phyloP scores from a whole-genome alignment of 1,140 invertebrate genomes.

The Paraescarpia echinospica region DNA sequence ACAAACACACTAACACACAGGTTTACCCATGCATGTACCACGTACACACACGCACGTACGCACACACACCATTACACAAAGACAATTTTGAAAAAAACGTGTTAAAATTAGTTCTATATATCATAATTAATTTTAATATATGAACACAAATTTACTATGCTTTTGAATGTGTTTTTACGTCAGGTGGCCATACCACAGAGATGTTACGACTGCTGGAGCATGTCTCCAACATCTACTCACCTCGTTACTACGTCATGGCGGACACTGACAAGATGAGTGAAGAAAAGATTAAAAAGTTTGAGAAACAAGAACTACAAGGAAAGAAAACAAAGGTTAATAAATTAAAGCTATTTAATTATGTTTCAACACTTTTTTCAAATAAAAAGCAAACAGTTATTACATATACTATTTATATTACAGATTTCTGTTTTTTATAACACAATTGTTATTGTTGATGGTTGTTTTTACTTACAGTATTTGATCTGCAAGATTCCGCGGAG shows the following conservation, averaged over 20 bases:
- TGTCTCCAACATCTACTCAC: conserved; percentile 66
- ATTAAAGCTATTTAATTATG: background rate
- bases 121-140: too few species aligned
- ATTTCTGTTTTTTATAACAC: too few species aligned
- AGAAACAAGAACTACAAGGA: conserved; percentile 40
- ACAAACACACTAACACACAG: background rate
- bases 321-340: background rate
- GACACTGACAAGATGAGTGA: conserved; percentile 76
- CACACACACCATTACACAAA: too few species aligned
- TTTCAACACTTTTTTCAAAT: too few species aligned
- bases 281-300: conserved; percentile 65
- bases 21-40: too few species aligned
- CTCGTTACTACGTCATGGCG: conserved; percentile 77
- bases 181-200: conserved; percentile 84
- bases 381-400: too few species aligned
- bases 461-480: conserved; percentile 54
- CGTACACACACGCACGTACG: too few species aligned
- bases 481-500: conserved; percentile 76
- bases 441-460: background rate
- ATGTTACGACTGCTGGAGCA: conserved; percentile 75
- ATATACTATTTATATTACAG: too few species aligned
- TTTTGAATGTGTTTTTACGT: conserved; percentile 1
- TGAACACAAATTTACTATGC: background rate
- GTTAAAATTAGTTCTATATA: too few species aligned
- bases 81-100: too few species aligned